phyloP scores from a whole-genome alignment of 2,888 invertebrate genomes.

The Agonum fuliginosum region DNA sequence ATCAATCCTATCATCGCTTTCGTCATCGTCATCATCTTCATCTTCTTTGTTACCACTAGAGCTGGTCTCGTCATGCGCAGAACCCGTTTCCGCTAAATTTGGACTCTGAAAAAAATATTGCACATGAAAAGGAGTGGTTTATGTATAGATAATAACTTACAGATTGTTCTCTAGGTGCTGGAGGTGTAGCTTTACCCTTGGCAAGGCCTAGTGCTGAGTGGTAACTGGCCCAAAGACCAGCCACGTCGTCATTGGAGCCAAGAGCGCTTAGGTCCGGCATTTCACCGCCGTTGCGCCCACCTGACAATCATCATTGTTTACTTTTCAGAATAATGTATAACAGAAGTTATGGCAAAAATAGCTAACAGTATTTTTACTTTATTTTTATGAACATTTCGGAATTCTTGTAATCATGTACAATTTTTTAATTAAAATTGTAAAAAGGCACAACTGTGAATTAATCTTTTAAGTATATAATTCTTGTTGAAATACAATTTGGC shows the following conservation, averaged over 20 bases:
- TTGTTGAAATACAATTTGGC: no score
- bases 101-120: constrained; percentile 77
- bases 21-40: constrained; percentile 92
- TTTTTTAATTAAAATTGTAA: no score
- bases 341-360: no score
- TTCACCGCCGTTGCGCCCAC: constrained; percentile 71
- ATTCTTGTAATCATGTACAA: no score
- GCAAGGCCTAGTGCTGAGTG: constrained; percentile 86
- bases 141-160: no score
- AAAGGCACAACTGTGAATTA: no score
- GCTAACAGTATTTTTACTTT: no score
- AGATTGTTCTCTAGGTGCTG: constrained; percentile 79
- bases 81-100: constrained; percentile 78
- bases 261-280: constrained; percentile 73
- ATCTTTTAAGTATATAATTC: no score
- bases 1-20: constrained; percentile 93
- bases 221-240: constrained; percentile 91
- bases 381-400: no score
- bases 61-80: constrained; percentile 90
- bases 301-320: no score
- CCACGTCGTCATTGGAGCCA: constrained; percentile 81
- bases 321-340: no score
- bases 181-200: constrained; percentile 75
- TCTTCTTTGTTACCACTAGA: constrained; percentile 91
- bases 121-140: not conserved